Evolutionary conservation across 2,797 vertebrate genomes (phyloP).

Genomic region (Chaetodon trifasciatus): DNA sequence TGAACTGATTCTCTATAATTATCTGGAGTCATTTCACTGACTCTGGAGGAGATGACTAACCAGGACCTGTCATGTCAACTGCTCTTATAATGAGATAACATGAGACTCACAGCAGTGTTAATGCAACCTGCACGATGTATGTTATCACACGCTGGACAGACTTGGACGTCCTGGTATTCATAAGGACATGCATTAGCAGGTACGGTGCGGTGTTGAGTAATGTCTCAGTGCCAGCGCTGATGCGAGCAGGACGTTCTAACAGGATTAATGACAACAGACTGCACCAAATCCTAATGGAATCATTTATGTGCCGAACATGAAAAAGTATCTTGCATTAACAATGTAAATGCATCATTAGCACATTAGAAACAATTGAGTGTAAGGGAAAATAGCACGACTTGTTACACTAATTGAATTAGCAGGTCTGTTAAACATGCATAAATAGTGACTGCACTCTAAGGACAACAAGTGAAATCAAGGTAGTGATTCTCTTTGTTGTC

Average conservation of each 20-base stretch:
- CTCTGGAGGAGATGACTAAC: conserved; percentile 23
- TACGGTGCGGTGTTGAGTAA: conserved; percentile 19
- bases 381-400: conserved; percentile 68
- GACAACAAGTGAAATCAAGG: conserved; percentile 73
- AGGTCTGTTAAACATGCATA: conserved; percentile 85
- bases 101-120: conserved; percentile 24
- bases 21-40: neutral
- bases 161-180: conserved; percentile 21
- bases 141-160: conserved; percentile 37
- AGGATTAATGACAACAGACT: conserved; percentile 70
- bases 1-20: neutral
- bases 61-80: conserved; percentile 32
- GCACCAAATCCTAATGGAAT: conserved; percentile 69
- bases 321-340: conserved; percentile 74
- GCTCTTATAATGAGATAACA: conserved; percentile 9
- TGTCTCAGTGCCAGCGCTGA: conserved; percentile 20
- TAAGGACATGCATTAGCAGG: conserved; percentile 57
- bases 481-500: conserved; percentile 76
- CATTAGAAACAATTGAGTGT: conserved; percentile 75
- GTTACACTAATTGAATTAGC: conserved; percentile 85
- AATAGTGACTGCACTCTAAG: conserved; percentile 76
- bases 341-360: conserved; percentile 79
- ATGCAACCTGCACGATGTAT: conserved; percentile 11
- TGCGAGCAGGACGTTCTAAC: conserved; percentile 27
- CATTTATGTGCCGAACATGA: conserved; percentile 63